A percentile compares a stretch with the other conserved stretches of the same genome.
These are phyloP conservation scores for Bellardia bayeri DNA, from an alignment of 2,888 invertebrate genomes.

Conservation along the genomic window DNA sequence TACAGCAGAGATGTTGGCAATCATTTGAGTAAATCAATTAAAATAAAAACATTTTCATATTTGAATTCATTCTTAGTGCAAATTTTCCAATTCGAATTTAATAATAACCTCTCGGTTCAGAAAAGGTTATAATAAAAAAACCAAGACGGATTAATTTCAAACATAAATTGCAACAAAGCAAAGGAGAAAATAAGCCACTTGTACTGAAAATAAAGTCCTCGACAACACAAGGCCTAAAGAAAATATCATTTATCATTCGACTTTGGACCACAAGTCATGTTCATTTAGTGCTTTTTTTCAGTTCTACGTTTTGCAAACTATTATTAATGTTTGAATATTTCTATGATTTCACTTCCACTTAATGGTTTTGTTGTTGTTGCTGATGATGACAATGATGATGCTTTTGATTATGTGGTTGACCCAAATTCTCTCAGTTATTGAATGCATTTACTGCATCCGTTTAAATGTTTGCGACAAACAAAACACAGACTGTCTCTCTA, in stretches of 20 bases:
- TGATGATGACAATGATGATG: slow-evolving; percentile 44
- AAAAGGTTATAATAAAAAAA: no score
- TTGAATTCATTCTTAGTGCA: no score
- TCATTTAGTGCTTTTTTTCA: neutral
- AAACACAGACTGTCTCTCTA: slow-evolving; percentile 29
- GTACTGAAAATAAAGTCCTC: no score
- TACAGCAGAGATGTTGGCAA: no score
- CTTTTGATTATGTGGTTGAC: slow-evolving; percentile 65
- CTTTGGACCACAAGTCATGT: slow-evolving; percentile 22
- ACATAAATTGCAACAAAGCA: no score
- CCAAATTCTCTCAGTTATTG: slow-evolving; percentile 49
- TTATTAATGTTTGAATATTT: slow-evolving; percentile 53
- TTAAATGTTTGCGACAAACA: slow-evolving; percentile 44
- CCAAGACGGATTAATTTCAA: no score
- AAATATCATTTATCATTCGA: slow-evolving; percentile 14
- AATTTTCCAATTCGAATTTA: no score
- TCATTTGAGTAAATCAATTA: no score
- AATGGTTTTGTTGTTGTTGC: slow-evolving; percentile 55
- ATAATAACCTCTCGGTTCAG: no score
- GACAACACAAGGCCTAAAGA: neutral
- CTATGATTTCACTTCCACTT: slow-evolving; percentile 63
- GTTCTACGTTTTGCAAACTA: slow-evolving; percentile 19
- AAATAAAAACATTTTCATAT: no score
- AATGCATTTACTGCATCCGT: slow-evolving; percentile 56
- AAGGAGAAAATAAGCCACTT: no score